Base-by-base conservation (phyloP, 2,113 vertebrate species). In the Muscicapa adusta region DNA sequence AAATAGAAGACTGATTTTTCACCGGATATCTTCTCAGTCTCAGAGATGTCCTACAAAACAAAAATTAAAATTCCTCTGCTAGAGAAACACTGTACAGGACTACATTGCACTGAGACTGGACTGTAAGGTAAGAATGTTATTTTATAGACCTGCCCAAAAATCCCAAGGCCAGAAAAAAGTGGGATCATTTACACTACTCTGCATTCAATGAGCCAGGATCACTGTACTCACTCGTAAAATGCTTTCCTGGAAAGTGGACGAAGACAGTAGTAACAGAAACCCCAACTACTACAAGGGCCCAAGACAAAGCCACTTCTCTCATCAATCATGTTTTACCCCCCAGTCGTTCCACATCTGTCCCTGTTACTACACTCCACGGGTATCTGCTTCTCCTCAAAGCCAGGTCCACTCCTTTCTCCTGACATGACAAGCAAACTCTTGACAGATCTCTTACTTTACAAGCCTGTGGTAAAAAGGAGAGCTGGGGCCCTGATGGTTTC, bases 1-100 rank as follows among this genome's bases (percentile, higher is more conserved):
- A 99, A 96, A 93, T 98, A 99, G 93, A 99, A 98, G 5, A 99
- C 98, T 0, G 99, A 99, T 78, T 98, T 98, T 80, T 99, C 98
- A 34, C 97, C 98, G 84, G 97, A 90, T 6, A 88, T 56, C 8
- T 98, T 96, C 42, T 98, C 98, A 42, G 94, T 33, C 57, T 98
- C 97, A 17, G 95, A 94, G 45, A 97, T 67, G 75, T 98, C 98
- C 99, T 99, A 79, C 24, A 90, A 93, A 50, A 93, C 78, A 89
- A 86, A 82, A 3, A 70, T 79, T 83, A 66, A 66, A 70, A 80
- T 70, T 57, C 22, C 29, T 28, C 57, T 71, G 31, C 28, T 47
- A 65, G 5, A 47, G 26, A 61, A 73, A 47, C 15, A 70, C 28
- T 43, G 29, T 29, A 58, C 13, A 70, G n/a, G 20, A 85, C 29